These are phyloP conservation scores for Drosophila azteca DNA, from an alignment of 1,140 invertebrate genomes.

Conservation along the genomic window DNA sequence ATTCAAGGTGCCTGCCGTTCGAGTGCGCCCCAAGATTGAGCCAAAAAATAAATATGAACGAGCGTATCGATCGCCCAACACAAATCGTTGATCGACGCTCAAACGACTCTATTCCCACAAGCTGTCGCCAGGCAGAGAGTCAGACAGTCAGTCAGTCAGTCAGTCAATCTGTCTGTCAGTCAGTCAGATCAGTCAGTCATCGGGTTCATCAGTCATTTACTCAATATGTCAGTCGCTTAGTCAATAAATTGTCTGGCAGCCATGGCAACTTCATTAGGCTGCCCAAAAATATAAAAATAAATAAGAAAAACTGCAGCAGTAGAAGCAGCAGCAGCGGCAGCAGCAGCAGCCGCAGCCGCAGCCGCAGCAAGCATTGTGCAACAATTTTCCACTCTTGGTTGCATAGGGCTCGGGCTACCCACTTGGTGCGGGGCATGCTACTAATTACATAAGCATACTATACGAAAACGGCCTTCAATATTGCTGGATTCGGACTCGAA, in stretches of 20 bases:
- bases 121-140: slow-evolving; percentile 37
- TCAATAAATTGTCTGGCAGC: slow-evolving; percentile 73
- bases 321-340: slow-evolving; percentile 27
- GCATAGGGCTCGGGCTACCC: not conserved
- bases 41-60: slow-evolving; percentile 69
- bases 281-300: slow-evolving; percentile 58
- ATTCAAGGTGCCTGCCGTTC: slow-evolving; percentile 60
- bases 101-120: slow-evolving; percentile 71
- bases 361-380: slow-evolving; percentile 54
- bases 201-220: slow-evolving; percentile 64
- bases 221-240: slow-evolving; percentile 58
- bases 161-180: slow-evolving; percentile 33
- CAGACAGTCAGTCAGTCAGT: slow-evolving; percentile 31
- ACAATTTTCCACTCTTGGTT: slow-evolving; percentile 48
- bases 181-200: slow-evolving; percentile 38
- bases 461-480: slow-evolving; percentile 60
- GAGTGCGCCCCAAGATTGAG: slow-evolving; percentile 1
- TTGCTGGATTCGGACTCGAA: slow-evolving; percentile 44
- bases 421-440: slow-evolving; percentile 34
- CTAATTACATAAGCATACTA: slow-evolving; percentile 74
- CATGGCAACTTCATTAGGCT: slow-evolving; percentile 69
- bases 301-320: slow-evolving; percentile 31
- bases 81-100: slow-evolving; percentile 1
- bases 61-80: slow-evolving; percentile 33
- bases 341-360: slow-evolving; percentile 17